Percentiles rank a stretch among this genome's conserved stretches.
Evolutionary conservation across 2,113 vertebrate genomes (phyloP).

Genomic region (Sceloporus tristichus): DNA sequence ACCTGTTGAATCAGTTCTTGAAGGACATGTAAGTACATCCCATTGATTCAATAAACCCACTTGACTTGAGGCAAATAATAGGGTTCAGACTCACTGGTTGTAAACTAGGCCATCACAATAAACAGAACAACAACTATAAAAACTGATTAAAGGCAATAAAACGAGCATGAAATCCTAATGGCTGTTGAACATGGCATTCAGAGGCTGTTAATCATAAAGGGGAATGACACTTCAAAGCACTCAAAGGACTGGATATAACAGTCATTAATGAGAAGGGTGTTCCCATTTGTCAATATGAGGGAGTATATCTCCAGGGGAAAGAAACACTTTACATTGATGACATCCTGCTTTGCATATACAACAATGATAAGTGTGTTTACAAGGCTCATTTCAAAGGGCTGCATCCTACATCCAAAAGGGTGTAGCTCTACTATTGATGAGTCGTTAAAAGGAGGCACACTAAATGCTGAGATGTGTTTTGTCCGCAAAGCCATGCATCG

Average conservation of each 20-base stretch:
- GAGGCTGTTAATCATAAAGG: background rate
- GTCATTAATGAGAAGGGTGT: background rate
- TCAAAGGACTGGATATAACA: no score
- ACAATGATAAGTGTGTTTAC: background rate
- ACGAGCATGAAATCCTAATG: background rate
- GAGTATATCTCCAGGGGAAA: constrained; percentile 13
- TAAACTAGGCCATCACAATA: no score
- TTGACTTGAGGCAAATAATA: no score
- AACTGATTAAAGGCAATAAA: background rate
- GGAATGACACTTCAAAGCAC: background rate
- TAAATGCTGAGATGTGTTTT: no score
- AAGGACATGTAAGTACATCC: no score
- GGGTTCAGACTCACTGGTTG: no score
- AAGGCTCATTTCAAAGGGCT: background rate
- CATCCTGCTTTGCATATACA: background rate
- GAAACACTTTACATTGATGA: background rate
- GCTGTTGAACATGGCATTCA: background rate
- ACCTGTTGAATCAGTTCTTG: no score
- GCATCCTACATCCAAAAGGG: background rate
- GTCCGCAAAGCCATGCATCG: no score
- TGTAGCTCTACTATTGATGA: background rate
- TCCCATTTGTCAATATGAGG: background rate
- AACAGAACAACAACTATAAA: background rate
- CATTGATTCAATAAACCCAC: no score
- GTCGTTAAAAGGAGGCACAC: no score